These are phyloP conservation scores for Dreissena rostriformis DNA, from an alignment of 1,140 invertebrate species.

Conservation along the genomic window DNA sequence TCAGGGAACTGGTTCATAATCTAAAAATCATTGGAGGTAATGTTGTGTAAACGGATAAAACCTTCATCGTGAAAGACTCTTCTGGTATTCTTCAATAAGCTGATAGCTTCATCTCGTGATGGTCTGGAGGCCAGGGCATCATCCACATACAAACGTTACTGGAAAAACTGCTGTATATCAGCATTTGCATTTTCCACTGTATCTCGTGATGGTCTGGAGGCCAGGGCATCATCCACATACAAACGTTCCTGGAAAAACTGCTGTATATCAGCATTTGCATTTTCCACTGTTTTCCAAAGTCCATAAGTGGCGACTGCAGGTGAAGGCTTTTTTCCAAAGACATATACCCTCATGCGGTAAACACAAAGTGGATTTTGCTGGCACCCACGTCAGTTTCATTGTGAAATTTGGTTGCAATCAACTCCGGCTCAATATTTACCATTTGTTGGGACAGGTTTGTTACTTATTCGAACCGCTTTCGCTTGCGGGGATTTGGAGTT, in stretches of 20 bases:
- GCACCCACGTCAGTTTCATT: no score
- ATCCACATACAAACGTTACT: constrained; percentile 56
- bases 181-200: not conserved
- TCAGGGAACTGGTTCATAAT: constrained; percentile 14
- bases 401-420: no score
- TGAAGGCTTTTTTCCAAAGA: no score
- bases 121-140: constrained; percentile 38
- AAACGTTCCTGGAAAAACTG: constrained; percentile 50
- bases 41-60: constrained; percentile 44
- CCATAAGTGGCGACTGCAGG: constrained; percentile 25
- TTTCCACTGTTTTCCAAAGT: constrained; percentile 17
- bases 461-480: no score
- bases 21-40: constrained; percentile 32
- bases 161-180: constrained; percentile 38
- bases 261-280: constrained; percentile 4
- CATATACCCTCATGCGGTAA: no score
- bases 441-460: no score
- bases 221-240: constrained; percentile 57
- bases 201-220: constrained; percentile 23
- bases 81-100: constrained; percentile 49
- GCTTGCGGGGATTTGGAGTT: no score
- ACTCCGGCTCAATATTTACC: no score
- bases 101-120: constrained; percentile 11
- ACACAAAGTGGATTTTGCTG: no score
- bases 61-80: constrained; percentile 2